Base-by-base conservation (phyloP, 2,113 vertebrate species). In the Bubalus kerabau region DNA sequence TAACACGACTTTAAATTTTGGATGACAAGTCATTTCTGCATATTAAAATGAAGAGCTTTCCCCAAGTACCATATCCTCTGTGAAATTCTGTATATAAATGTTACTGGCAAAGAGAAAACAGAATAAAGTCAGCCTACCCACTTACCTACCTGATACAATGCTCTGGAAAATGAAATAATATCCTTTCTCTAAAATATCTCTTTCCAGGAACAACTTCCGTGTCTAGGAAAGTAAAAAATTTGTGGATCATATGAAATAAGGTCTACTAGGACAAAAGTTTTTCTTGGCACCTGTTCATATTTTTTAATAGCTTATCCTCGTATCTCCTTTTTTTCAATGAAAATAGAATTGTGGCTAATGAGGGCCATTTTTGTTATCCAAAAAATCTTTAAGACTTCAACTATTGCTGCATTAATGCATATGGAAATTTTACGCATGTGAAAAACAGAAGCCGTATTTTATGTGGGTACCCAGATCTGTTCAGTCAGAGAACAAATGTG, bases 1-100 rank as follows among this genome's bases (percentile, higher is more conserved):
- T 28, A 97, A 94, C 93, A 95, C 46, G 92, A 91, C 94, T 97
- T 92, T 94, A 93, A 97, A 98, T 96, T 95, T 83, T 95, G n/a
- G 64, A n/a, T 95, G 89, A 97, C 94, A 96, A 54, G 46, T 64
- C 78, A 96, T 64, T 93, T 93, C 52, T 87, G 62, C 19, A 87
- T 60, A 84, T 78, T 97, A 62, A 32, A 50, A 92, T 90, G n/a
- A 92, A 98, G 96, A 54, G 26, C 62, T 97, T 67, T 97, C 32
- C 43, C 81, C 0, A 81, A 81, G 91, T 87, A 94, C 28, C 32
- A 96, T 98, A 98, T 90, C 89, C 81, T 40, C 94, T 56, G 32
- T 46, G 80, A 11, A 95, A 28, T 74, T 94, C 59, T 94, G 97
- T 96, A 48, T 91, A 95, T 80, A 93, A 97, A 97, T 83, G 91